A percentile compares a stretch with the other conserved stretches of the same genome.
Conservation (phyloP, 2,113 vertebrate genomes). For the Laterallus jamaicensis region DNA sequence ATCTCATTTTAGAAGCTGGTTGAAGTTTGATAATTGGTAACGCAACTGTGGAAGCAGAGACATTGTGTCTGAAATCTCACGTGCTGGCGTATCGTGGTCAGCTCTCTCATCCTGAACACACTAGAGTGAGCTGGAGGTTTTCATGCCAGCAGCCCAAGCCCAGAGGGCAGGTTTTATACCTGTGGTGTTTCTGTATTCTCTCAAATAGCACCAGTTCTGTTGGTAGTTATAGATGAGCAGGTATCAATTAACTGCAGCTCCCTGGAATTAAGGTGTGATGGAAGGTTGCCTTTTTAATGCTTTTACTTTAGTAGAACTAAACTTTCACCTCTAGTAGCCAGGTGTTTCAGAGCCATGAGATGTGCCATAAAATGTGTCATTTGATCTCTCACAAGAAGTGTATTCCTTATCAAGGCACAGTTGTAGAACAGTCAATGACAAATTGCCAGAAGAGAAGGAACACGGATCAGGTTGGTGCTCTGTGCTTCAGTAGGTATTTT, state of each 20-base stretch:
- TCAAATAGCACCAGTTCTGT: not conserved
- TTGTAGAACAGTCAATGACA: not conserved
- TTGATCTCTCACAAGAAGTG: not conserved
- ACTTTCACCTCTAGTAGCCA: not conserved
- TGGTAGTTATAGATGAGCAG: not conserved
- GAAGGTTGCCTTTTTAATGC: not conserved
- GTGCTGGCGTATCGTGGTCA: rapidly evolving
- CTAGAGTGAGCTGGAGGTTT: not conserved
- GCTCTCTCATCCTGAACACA: not conserved
- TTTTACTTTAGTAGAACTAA: not conserved
- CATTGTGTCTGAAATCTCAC: not conserved
- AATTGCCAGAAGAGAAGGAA: not conserved
- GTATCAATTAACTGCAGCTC: not conserved
- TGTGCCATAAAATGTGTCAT: not conserved
- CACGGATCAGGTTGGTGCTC: not conserved
- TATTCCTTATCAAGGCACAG: not conserved
- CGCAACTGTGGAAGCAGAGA: not conserved
- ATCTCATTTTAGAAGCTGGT: not conserved
- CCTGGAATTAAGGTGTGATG: not conserved
- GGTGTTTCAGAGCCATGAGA: not conserved
- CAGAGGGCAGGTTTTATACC: not conserved
- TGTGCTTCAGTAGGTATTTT: not conserved
- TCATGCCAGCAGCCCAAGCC: not conserved
- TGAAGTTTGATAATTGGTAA: not conserved
- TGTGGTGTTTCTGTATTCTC: not conserved